These are phyloP conservation scores for Zeuzera pyrina DNA, from an alignment of 2,888 invertebrate species.

Conservation along the genomic window DNA sequence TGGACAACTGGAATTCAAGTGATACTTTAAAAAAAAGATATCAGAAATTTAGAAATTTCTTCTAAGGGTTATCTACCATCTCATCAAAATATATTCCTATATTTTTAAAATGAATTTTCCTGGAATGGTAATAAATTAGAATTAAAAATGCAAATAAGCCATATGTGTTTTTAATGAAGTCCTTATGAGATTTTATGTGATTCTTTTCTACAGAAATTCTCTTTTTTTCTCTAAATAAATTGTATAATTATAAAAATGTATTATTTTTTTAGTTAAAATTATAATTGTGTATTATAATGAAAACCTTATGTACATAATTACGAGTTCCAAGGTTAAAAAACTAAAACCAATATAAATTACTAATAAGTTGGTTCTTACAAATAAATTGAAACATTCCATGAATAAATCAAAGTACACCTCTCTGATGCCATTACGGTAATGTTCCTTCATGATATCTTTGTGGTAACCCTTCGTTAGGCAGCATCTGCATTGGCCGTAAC, in stretches of 20 bases:
- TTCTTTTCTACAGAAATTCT: too few species aligned
- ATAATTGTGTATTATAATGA: not conserved
- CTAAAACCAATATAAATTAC: not conserved
- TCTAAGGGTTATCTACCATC: not conserved
- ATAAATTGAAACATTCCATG: conserved; percentile 45
- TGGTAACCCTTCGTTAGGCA: conserved; percentile 41
- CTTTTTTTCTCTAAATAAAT: too few species aligned
- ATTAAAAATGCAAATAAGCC: too few species aligned
- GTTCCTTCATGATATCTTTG: conserved; percentile 37
- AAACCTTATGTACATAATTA: not conserved
- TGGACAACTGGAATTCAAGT: conserved; percentile 35
- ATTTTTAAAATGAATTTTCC: not conserved
- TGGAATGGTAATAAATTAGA: too few species aligned
- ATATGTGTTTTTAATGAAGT: not conserved
- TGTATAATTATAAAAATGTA: too few species aligned
- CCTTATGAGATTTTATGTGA: too few species aligned
- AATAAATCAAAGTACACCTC: conserved; percentile 46
- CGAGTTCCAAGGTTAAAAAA: not conserved
- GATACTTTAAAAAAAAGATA: not conserved
- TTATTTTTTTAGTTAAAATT: not conserved
- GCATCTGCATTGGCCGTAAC: conserved; percentile 45
- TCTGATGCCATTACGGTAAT: conserved; percentile 29
- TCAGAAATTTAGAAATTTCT: not conserved
- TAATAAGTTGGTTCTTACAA: conserved; percentile 29
- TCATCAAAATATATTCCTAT: not conserved